phyloP scores from a whole-genome alignment of 2,797 vertebrate genomes.

The Ambastaia sidthimunki region DNA sequence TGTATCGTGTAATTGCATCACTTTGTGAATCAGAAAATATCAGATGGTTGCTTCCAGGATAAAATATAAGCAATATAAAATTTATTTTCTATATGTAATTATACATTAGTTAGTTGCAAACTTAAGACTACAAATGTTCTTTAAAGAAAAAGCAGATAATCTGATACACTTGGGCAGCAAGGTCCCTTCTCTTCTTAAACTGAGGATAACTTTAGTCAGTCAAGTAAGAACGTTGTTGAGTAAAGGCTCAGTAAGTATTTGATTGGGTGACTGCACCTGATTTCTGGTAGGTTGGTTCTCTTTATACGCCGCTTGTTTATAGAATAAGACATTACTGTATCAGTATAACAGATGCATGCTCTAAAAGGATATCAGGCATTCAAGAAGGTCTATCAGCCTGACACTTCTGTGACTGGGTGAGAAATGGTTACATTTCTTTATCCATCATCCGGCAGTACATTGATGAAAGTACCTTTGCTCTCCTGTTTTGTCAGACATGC shows the following conservation, averaged over 20 bases:
- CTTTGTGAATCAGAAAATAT: not conserved
- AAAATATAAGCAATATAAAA: not conserved
- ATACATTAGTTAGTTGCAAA: not conserved
- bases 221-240: slow-evolving; percentile 15
- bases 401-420: slow-evolving; percentile 41
- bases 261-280: slow-evolving; percentile 11
- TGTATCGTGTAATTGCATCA: too few species aligned
- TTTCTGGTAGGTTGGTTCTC: slow-evolving; percentile 11
- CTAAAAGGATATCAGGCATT: slow-evolving; percentile 51
- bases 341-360: slow-evolving; percentile 30
- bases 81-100: not conserved
- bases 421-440: slow-evolving; percentile 58
- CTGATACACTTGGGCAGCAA: not conserved
- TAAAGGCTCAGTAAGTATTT: slow-evolving; percentile 32
- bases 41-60: not conserved
- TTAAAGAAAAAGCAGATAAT: not conserved
- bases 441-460: slow-evolving; percentile 54
- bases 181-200: not conserved
- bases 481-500: slow-evolving; percentile 56
- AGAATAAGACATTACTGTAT: slow-evolving; percentile 28
- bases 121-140: not conserved
- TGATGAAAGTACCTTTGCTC: slow-evolving; percentile 57
- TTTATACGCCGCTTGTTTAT: slow-evolving; percentile 35
- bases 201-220: not conserved
- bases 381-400: slow-evolving; percentile 44